Base-by-base conservation (phyloP, 2,888 invertebrate genomes). In the Heliconius hortense region DNA sequence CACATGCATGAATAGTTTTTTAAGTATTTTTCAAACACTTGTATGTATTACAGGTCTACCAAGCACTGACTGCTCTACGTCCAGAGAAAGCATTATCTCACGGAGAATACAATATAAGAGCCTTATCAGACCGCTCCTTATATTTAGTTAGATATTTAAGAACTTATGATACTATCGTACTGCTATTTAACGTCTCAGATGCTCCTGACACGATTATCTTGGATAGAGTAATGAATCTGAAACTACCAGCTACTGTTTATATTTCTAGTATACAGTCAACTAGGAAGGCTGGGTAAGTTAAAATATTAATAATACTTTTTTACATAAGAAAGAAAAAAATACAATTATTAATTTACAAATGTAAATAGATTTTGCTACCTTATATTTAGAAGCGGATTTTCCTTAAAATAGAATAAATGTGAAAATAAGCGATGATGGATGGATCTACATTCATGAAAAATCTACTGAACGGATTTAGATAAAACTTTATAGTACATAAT, bases 41-140 rank as follows among this genome's bases (percentile, higher is more conserved):
- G 0, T 18, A 21, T 39, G 15, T 24, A 24, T 59, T 74, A 4
- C 80, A 92, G 92, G 90, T 96, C 0, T 96, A 95, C 81, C 95
- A 95, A 82, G 86, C 87, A 0, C 82, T 96, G 74, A 90, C 93
- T 1, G 82, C 85, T 1, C 85, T 95, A 0, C 95, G 96, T 69
- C 88, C 88, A 53, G 88, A 90, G 63, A 80, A 80, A 60, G 76
- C 81, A 2, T 77, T 92, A 2, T 82, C 82, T 5, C 82, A 84
- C 43, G 95, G 95, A 0, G 89, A 88, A n/a, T 87, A 91, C 73
- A 85, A 90, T 59, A 88, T 94, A 66, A 83, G 88, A 43, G 89
- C 92, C 0, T 79, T 92, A 1, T 87, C 92, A 0, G 87, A 88
- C 76, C 72, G 80, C 21, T 80, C 83, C 5, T 70, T 87, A 18